These are phyloP conservation scores for Myxocyprinus asiaticus DNA, from an alignment of 2,113 vertebrate species.

Conservation along the genomic window DNA sequence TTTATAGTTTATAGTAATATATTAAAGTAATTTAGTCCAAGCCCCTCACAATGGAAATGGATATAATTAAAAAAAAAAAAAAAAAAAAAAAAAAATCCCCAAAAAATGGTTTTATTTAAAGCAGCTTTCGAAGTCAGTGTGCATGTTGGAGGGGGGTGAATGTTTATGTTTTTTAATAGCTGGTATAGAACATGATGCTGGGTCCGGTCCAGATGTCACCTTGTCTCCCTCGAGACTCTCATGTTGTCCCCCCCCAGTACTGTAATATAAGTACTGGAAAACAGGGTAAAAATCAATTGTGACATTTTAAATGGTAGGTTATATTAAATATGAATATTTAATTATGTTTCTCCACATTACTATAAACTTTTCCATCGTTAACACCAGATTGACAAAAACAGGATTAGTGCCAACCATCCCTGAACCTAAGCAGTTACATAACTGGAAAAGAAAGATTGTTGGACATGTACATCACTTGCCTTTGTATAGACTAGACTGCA, in stretches of 20 bases:
- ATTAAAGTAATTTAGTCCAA: background rate
- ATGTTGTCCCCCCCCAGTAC: too few relatives aligned
- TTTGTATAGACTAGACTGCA: background rate
- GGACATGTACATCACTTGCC: background rate
- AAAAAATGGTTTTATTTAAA: too few relatives aligned
- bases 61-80: too few relatives aligned
- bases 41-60: background rate
- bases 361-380: background rate
- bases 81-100: too few relatives aligned
- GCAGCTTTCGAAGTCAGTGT: too few relatives aligned
- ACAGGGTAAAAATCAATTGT: background rate
- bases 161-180: slow-evolving; percentile 23
- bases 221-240: slow-evolving; percentile 38
- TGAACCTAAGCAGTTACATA: background rate
- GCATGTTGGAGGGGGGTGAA: background rate
- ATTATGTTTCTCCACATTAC: too few relatives aligned
- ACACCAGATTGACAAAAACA: background rate
- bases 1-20: background rate
- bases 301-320: background rate
- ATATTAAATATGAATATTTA: too few relatives aligned
- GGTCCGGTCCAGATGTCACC: slow-evolving; percentile 55
- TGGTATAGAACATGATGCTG: slow-evolving; percentile 13
- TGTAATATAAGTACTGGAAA: background rate
- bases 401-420: background rate
- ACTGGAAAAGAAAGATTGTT: background rate